A percentile compares a stretch with the other conserved stretches of the same genome.
These are phyloP conservation scores for Leistus spinibarbis DNA, from an alignment of 2,888 invertebrate genomes.

Conservation along the genomic window DNA sequence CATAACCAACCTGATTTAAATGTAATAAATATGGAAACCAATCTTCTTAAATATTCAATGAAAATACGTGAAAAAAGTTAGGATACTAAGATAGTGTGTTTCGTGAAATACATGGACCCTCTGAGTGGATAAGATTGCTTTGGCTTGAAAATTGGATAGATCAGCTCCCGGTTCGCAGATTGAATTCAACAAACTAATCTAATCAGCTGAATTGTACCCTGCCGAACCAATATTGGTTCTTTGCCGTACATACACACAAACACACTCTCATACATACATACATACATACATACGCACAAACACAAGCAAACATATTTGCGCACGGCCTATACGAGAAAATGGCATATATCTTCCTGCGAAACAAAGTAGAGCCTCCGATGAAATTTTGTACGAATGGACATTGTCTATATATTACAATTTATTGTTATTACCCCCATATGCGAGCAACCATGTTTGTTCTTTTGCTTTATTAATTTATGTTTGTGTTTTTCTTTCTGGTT, in stretches of 20 bases:
- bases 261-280: too few relatives aligned
- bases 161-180: slow-evolving; percentile 17
- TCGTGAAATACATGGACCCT: neutral
- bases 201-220: slow-evolving; percentile 38
- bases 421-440: slow-evolving; percentile 19
- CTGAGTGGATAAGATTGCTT: slow-evolving; percentile 10
- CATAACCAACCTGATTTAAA: too few relatives aligned
- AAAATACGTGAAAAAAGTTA: neutral
- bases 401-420: slow-evolving; percentile 16
- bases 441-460: slow-evolving; percentile 21
- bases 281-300: slow-evolving; percentile 46
- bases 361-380: neutral
- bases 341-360: slow-evolving; percentile 7
- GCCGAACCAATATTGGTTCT: slow-evolving; percentile 38
- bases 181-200: slow-evolving; percentile 40
- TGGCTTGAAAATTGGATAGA: slow-evolving; percentile 31
- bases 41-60: neutral
- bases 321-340: slow-evolving; percentile 31
- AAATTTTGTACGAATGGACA: slow-evolving; percentile 9
- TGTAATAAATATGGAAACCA: neutral
- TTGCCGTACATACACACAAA: neutral
- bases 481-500: slow-evolving; percentile 19
- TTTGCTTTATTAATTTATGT: slow-evolving; percentile 33
- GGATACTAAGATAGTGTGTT: neutral
- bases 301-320: slow-evolving; percentile 44